Evolutionary conservation across 2,888 invertebrate species (phyloP), one percentile per base, ranked within the genome.

Genomic region (Acrobasis suavella): DNA sequence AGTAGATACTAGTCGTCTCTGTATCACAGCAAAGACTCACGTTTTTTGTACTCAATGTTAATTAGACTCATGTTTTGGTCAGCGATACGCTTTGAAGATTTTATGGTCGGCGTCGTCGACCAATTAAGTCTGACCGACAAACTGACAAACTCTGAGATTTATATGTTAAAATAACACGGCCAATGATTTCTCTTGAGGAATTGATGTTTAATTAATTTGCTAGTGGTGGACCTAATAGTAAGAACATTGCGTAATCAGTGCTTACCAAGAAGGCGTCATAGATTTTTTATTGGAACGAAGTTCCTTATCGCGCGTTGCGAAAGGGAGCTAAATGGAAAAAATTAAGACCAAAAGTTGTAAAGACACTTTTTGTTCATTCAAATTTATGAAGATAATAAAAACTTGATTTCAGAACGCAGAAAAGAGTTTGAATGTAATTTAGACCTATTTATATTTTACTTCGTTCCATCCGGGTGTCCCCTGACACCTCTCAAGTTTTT

Each of bases 61-160:
- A 56, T 56, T 56, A 56, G 17, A 52, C 52, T 12, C 17, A 39
- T 56, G 32, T 42, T 32, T 56, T 52, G 52, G 52, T 52, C 12
- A 42, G 78, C 79, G 85, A 82, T 77, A 87, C 83, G 83, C 78
- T 81, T 77, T 76, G 77, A 70, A 80, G 77, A 77, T 77, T 86
- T 86, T 85, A 85, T 82, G 79, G 76, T 80, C 71, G 74, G 72
- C 75, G 74, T 60, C 72, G 79, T 76, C 75, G 82, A 74, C 77
- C 81, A 85, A 86, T 86, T 86, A 87, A 85, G 82, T 80, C 77
- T 78, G 78, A 77, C 78, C 79, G 74, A 81, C 74, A 80, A 78
- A 82, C 80, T 76, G 80, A 74, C 74, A 12, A 54, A 54, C 32
- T 56, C 16, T 66, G 73, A 80, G 80, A 81, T 84, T 84, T 82